A percentile compares a stretch with the other conserved stretches of the same genome.
phyloP scores from a whole-genome alignment of 2,113 vertebrate genomes.

The Chaetura pelagica region DNA sequence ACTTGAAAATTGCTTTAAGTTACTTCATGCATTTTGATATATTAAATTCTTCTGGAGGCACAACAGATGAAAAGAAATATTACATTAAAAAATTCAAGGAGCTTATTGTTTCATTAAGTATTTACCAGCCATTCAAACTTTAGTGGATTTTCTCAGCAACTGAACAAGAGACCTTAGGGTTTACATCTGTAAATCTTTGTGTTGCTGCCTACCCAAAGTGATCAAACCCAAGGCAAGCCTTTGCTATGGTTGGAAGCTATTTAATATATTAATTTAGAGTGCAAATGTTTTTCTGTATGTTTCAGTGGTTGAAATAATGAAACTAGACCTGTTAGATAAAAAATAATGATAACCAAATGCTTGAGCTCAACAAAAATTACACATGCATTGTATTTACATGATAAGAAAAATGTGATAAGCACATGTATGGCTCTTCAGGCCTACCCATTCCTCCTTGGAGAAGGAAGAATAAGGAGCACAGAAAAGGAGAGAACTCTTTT shows the following conservation, averaged over 20 bases:
- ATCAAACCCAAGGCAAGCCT: conserved; percentile 19
- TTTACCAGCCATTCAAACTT: conserved; percentile 49
- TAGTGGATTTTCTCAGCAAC: conserved; percentile 26
- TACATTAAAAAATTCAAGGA: conserved; percentile 6
- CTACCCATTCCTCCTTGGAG: not conserved
- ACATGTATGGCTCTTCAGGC: not conserved
- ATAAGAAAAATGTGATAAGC: not conserved
- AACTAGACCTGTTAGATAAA: not conserved
- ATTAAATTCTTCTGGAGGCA: conserved; percentile 40
- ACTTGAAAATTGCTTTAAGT: conserved; percentile 55
- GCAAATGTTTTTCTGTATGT: not conserved
- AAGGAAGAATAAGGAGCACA: not conserved
- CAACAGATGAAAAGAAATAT: conserved; percentile 50
- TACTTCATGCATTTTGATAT: conserved; percentile 40
- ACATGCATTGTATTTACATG: not conserved
- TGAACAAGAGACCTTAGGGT: not conserved
- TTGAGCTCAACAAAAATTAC: not conserved
- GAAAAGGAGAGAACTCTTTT: not conserved
- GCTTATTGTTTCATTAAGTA: conserved; percentile 65
- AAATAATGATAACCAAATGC: not conserved
- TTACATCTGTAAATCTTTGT: conserved; percentile 30
- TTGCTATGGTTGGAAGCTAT: not conserved
- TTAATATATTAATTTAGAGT: not conserved
- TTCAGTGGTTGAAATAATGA: conserved; percentile 39
- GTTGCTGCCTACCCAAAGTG: not conserved